These are phyloP conservation scores for Drosophila falleni DNA, from an alignment of 2,888 invertebrate species.

Conservation along the genomic window DNA sequence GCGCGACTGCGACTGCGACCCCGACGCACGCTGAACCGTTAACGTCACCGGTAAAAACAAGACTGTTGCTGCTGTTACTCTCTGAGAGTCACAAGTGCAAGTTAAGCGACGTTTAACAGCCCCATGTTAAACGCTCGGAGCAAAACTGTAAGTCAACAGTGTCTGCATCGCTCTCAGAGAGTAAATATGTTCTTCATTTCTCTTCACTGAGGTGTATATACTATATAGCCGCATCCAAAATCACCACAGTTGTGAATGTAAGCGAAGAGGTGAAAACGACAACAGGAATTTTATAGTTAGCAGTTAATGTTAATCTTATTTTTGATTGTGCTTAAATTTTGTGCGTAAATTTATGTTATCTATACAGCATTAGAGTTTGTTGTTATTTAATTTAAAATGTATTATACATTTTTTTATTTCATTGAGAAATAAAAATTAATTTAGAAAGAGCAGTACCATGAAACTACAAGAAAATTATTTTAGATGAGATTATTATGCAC, in stretches of 20 bases:
- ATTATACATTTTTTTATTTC: too few relatives aligned
- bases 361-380: too few relatives aligned
- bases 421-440: too few relatives aligned
- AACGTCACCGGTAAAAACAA: slow-evolving; percentile 59
- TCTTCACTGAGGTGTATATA: slow-evolving; percentile 21
- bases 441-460: too few relatives aligned
- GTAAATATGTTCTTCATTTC: slow-evolving; percentile 15
- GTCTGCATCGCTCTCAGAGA: slow-evolving; percentile 30
- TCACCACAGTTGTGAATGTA: slow-evolving; percentile 29
- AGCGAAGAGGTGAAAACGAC: slow-evolving; percentile 27
- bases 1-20: slow-evolving; percentile 37
- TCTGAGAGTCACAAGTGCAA: slow-evolving; percentile 46
- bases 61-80: slow-evolving; percentile 61
- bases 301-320: slow-evolving; percentile 21
- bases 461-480: too few relatives aligned
- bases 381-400: too few relatives aligned
- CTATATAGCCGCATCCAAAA: neutral
- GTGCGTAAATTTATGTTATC: too few relatives aligned
- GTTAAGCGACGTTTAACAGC: slow-evolving; percentile 45
- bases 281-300: slow-evolving; percentile 32
- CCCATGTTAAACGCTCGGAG: slow-evolving; percentile 42
- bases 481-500: too few relatives aligned
- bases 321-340: neutral
- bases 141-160: slow-evolving; percentile 23
- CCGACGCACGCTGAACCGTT: slow-evolving; percentile 52